These are phyloP conservation scores for Protosalanx chinensis DNA, from an alignment of 2,797 vertebrate genomes.

Conservation along the genomic window DNA sequence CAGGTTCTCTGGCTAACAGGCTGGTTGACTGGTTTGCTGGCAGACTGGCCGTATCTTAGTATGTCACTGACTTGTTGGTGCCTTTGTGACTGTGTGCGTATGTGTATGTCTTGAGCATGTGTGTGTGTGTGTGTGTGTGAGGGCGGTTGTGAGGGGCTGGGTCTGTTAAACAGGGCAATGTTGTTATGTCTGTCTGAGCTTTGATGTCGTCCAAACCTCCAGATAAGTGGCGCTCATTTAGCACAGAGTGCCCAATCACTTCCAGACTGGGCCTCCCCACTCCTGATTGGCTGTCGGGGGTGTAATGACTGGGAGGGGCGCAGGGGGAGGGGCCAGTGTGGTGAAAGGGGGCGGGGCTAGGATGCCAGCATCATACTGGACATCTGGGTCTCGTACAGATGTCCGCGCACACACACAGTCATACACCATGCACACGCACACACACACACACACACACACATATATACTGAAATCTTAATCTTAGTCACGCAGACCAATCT, in stretches of 20 bases:
- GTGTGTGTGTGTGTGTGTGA: conserved; percentile 38
- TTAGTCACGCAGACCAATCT: conserved; percentile 45
- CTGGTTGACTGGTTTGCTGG: neutral
- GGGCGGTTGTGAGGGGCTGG: conserved; percentile 31
- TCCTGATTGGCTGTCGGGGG: conserved; percentile 33
- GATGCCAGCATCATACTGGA: neutral
- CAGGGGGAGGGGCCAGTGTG: neutral
- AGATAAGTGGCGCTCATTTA: conserved; percentile 76
- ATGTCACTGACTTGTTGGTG: conserved; percentile 39
- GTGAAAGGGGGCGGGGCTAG: neutral
- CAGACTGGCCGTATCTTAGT: neutral
- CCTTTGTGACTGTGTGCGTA: conserved; percentile 14
- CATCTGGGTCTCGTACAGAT: neutral
- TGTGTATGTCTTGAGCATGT: conserved; percentile 55
- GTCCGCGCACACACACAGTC: neutral
- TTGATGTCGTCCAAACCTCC: conserved; percentile 78
- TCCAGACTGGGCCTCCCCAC: conserved; percentile 73
- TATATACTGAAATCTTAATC: conserved; percentile 5
- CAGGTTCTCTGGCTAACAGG: no score
- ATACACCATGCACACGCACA: neutral
- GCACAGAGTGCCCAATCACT: conserved; percentile 70
- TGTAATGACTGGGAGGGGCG: conserved; percentile 17
- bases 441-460: conserved; percentile 1
- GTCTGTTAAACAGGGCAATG: conserved; percentile 72
- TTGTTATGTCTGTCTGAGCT: conserved; percentile 77